Base-by-base conservation (phyloP, 2,797 vertebrate species). In the Octomys mimax region DNA sequence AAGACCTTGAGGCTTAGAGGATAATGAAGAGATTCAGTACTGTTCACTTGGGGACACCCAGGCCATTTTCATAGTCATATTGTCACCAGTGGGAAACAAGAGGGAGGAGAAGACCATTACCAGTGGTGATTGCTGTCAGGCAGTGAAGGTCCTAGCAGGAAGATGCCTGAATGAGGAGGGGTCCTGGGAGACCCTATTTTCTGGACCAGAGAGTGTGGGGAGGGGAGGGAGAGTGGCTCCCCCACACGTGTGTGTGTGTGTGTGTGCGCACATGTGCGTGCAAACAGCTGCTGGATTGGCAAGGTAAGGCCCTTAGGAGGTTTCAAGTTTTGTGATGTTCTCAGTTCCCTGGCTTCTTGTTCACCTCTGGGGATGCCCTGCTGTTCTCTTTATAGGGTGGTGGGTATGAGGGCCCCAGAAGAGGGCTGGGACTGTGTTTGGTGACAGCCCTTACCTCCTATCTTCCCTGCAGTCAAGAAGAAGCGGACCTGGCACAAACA, bases 401-500 rank as follows among this genome's bases (percentile, higher is more conserved):
- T 49, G 28, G 42, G 36, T 4, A 3, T 6, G 26, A 68, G 84
- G 85, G 57, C 59, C 57, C 26, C 18, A 26, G 19, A 42, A 71
- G 24, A 12, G 28, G 39, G 31, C 28, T 82, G 18, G 33, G 52
- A 13, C 28, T n/a, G 21, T 1, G 31, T 49, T 59, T 24, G n/a
- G 19, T 81, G 57, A 82, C 0, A 2, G 0, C 9, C 11, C 89
- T 42, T 14, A 36, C 75, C 36, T 70, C 71, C 79, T n/a, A 10
- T 91, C 82, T 95, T 1, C 26, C 90, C 98, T 78, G 61, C 97
- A 99, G 99, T 99, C 98, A 99, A 99, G 99, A 99, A 99, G 99
- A 99, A 99, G 98, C 99, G 99, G 98, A 99, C 99, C 98, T 99
- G 99, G 99, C 99, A 99, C 97, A 99, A 99, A 96, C 99, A 99